Conservation (phyloP, 2,113 vertebrate species). For the Xenopus laevis region DNA sequence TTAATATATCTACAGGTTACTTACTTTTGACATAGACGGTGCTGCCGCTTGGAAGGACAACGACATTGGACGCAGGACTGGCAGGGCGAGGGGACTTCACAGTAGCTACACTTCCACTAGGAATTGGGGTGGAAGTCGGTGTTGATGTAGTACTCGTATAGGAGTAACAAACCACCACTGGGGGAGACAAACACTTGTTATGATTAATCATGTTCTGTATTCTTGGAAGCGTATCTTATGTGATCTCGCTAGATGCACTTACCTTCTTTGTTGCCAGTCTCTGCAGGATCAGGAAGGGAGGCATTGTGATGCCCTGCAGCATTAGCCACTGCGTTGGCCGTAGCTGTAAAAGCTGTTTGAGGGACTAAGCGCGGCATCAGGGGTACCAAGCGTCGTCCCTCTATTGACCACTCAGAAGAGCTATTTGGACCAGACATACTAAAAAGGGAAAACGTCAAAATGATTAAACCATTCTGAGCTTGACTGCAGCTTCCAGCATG, state of each 20-base stretch:
- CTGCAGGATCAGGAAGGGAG: constrained; percentile 83
- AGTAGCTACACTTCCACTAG: constrained; percentile 74
- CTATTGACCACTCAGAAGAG: constrained; percentile 95
- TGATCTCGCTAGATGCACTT: constrained; percentile 42
- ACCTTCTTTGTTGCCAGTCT: constrained; percentile 98
- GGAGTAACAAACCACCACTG: constrained; percentile 96
- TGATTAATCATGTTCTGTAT: too few species aligned
- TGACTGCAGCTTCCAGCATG: too few species aligned
- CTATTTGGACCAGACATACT: constrained; percentile 98
- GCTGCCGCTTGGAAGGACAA: constrained; percentile 94
- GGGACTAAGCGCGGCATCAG: constrained; percentile 94
- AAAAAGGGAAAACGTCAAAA: constrained; percentile 23
- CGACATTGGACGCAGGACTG: constrained; percentile 94
- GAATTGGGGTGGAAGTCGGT: constrained; percentile 79
- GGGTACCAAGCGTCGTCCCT: constrained; percentile 90
- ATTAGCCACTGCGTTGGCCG: constrained; percentile 88
- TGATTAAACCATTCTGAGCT: too few species aligned
- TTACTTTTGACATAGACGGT: constrained; percentile 96
- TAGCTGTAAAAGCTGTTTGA: constrained; percentile 93
- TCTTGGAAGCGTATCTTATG: too few species aligned
- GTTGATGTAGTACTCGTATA: constrained; percentile 95
- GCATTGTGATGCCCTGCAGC: constrained; percentile 89
- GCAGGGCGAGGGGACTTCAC: constrained; percentile 90
- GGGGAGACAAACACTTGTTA: constrained; percentile 36
- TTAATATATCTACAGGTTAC: too few species aligned